phyloP scores from a whole-genome alignment of 2,113 vertebrate genomes.

The Hyperopisus bebe region DNA sequence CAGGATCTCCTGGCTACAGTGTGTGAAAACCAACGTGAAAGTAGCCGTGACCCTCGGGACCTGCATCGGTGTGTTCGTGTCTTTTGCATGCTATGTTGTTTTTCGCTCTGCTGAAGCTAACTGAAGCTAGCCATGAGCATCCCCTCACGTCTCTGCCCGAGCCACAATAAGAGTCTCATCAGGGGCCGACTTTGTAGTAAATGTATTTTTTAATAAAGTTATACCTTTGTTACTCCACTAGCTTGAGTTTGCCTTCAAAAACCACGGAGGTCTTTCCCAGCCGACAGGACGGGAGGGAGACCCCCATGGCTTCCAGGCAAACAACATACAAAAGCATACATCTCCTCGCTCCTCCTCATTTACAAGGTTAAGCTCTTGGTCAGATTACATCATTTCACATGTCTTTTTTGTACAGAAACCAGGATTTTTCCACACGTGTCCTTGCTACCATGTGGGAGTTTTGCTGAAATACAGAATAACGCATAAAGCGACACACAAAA shows the following conservation, averaged over 20 bases:
- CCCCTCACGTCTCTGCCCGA: not conserved
- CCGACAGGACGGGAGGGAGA: slow-evolving; percentile 13
- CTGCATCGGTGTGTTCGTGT: not conserved
- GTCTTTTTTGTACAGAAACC: not conserved
- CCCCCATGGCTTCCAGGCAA: slow-evolving; percentile 15
- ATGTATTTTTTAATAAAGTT: slow-evolving; percentile 34
- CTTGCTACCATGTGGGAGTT: slow-evolving; percentile 14
- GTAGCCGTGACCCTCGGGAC: not conserved
- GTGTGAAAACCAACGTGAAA: not conserved
- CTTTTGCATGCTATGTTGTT: too few relatives aligned
- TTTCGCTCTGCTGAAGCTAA: not conserved
- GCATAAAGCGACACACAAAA: slow-evolving; percentile 12
- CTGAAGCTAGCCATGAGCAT: not conserved
- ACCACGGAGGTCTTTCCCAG: slow-evolving; percentile 27
- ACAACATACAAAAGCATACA: slow-evolving; percentile 27
- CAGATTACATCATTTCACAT: not conserved
- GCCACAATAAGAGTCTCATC: slow-evolving; percentile 1
- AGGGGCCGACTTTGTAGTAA: slow-evolving; percentile 17
- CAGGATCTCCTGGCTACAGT: not conserved
- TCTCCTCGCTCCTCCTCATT: not conserved
- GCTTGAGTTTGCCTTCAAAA: slow-evolving; percentile 27
- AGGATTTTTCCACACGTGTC: not conserved
- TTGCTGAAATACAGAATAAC: slow-evolving; percentile 22
- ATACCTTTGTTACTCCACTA: slow-evolving; percentile 29
- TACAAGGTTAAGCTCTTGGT: slow-evolving; percentile 21